Percentiles rank a stretch among this genome's conserved stretches.
These are phyloP conservation scores for Carassius auratus DNA, from an alignment of 2,113 vertebrate genomes.

Conservation along the genomic window DNA sequence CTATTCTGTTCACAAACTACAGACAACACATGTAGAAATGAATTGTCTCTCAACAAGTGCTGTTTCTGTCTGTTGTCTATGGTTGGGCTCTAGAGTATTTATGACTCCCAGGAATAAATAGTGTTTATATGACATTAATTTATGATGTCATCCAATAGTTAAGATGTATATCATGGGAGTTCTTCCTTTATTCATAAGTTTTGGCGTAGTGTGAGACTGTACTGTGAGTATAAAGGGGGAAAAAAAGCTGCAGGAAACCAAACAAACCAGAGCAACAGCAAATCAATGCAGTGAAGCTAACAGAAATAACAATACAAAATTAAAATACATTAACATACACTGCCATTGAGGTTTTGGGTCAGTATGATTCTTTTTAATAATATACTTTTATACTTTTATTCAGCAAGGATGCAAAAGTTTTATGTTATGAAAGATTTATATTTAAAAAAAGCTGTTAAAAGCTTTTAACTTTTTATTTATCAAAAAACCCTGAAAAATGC, in stretches of 20 bases:
- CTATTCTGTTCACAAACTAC: not conserved
- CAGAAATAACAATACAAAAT: conserved; percentile 43
- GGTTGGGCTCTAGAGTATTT: not conserved
- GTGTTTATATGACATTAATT: too few relatives aligned
- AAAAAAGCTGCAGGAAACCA: conserved; percentile 56
- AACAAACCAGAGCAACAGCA: conserved; percentile 56
- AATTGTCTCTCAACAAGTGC: not conserved
- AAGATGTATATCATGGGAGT: not conserved
- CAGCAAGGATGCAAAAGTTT: not conserved
- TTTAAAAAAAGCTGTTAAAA: not conserved
- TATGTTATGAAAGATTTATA: not conserved
- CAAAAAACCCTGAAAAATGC: not conserved
- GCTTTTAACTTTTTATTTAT: not conserved
- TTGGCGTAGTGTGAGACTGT: not conserved
- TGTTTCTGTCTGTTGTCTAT: not conserved
- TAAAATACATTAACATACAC: not conserved
- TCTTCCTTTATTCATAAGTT: not conserved
- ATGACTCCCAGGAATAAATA: not conserved
- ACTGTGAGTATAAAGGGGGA: not conserved
- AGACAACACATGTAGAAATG: not conserved
- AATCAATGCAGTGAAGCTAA: conserved; percentile 65
- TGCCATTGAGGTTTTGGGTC: not conserved
- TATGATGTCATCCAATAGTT: not conserved
- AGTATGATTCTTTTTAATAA: not conserved
- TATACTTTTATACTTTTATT: too few relatives aligned